These are phyloP conservation scores for Hiodon alosoides DNA, from an alignment of 2,113 vertebrate species.

Conservation along the genomic window DNA sequence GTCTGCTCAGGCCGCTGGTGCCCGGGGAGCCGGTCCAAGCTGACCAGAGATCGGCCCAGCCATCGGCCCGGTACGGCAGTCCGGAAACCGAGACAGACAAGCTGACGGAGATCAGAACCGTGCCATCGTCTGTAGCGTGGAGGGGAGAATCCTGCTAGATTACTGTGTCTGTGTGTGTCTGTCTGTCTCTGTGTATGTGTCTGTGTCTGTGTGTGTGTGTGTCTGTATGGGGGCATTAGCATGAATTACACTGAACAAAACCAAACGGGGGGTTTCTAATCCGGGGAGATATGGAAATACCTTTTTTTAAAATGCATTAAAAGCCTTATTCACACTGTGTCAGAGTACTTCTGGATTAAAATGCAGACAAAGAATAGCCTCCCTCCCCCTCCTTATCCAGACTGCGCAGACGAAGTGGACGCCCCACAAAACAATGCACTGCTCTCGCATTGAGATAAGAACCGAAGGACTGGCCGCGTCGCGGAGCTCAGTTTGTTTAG, in stretches of 20 bases:
- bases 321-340: constrained; percentile 19
- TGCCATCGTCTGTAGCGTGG: neutral
- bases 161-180: neutral
- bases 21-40: neutral
- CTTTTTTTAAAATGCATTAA: constrained; percentile 19
- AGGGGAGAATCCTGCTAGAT: neutral
- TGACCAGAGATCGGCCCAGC: neutral
- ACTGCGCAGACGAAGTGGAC: constrained; percentile 12
- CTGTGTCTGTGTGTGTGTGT: no score
- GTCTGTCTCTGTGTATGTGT: no score
- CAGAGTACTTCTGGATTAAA: constrained; percentile 27
- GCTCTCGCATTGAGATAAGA: neutral
- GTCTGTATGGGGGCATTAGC: neutral
- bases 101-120: neutral
- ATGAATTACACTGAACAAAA: constrained; percentile 1
- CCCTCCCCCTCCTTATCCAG: constrained; percentile 9
- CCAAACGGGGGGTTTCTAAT: constrained; percentile 18
- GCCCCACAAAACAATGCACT: neutral
- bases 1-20: neutral
- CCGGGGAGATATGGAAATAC: constrained; percentile 21
- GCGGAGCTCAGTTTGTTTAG: neutral
- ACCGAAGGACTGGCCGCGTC: neutral
- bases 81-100: neutral
- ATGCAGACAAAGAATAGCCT: constrained; percentile 15
- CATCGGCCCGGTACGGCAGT: neutral